A percentile compares a stretch with the other conserved stretches of the same genome.
Conservation (phyloP, 2,113 vertebrate genomes). For the Mastomys natalensis region DNA sequence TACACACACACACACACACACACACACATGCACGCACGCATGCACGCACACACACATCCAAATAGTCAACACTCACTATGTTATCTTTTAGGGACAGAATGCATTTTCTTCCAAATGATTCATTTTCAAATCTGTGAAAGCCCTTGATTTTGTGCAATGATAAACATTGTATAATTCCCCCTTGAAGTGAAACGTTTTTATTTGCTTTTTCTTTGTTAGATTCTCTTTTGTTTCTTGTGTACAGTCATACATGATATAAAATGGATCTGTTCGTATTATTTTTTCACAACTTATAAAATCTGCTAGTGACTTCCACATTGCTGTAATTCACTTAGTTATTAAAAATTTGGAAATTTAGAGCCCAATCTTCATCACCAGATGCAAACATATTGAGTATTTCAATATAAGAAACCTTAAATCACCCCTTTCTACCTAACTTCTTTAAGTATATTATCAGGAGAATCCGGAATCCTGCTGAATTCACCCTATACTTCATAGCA, state of each 20-base stretch:
- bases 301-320: not conserved
- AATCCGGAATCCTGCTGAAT: conserved; percentile 8
- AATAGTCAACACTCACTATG: not conserved
- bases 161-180: not conserved
- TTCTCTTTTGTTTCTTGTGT: not conserved
- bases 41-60: not conserved
- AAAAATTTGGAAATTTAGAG: not conserved
- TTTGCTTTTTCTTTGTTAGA: not conserved
- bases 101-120: not conserved
- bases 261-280: not conserved
- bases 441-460: not conserved
- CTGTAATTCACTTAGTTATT: not conserved
- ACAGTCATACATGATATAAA: not conserved
- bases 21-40: not conserved
- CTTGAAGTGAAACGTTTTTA: conserved; percentile 7
- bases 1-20: too few relatives aligned
- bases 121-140: not conserved
- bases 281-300: not conserved
- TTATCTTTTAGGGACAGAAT: not conserved
- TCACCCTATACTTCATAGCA: not conserved
- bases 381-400: not conserved
- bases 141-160: not conserved
- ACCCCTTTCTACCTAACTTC: not conserved
- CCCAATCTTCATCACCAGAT: not conserved
- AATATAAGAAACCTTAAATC: not conserved